These are phyloP conservation scores for Gobio occitaniae DNA, from an alignment of 2,797 vertebrate genomes.

Conservation along the genomic window DNA sequence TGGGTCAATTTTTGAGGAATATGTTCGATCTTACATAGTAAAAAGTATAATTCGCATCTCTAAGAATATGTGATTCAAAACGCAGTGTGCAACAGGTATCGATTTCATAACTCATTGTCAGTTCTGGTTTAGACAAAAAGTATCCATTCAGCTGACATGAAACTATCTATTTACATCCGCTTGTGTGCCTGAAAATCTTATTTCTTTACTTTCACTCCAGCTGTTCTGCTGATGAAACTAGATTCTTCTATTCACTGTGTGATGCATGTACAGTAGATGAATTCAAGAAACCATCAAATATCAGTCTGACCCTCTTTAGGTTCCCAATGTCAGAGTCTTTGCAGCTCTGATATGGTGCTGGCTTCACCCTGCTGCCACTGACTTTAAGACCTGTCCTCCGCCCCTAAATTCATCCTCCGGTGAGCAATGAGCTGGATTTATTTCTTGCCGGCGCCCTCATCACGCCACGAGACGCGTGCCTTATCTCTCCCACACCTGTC, in stretches of 20 bases:
- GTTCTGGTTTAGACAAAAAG: constrained; percentile 64
- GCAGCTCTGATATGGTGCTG: background rate
- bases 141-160: constrained; percentile 68
- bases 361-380: constrained; percentile 19
- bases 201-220: constrained; percentile 37
- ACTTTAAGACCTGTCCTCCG: constrained; percentile 20
- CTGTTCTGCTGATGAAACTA: background rate
- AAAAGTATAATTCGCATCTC: background rate
- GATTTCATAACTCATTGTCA: constrained; percentile 75
- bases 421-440: constrained; percentile 37
- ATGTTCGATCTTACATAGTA: background rate
- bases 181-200: constrained; percentile 33
- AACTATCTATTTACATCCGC: constrained; percentile 44
- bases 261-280: constrained; percentile 2
- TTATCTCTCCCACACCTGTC: constrained; percentile 63
- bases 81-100: constrained; percentile 69
- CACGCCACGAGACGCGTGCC: constrained; percentile 32
- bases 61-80: constrained; percentile 50
- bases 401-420: constrained; percentile 35
- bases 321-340: background rate
- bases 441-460: constrained; percentile 37
- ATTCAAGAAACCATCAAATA: constrained; percentile 21
- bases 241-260: background rate
- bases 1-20: background rate
- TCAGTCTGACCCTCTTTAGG: background rate